Evolutionary conservation across 2,888 invertebrate genomes (phyloP).

Genomic region (Tholera decimalis): DNA sequence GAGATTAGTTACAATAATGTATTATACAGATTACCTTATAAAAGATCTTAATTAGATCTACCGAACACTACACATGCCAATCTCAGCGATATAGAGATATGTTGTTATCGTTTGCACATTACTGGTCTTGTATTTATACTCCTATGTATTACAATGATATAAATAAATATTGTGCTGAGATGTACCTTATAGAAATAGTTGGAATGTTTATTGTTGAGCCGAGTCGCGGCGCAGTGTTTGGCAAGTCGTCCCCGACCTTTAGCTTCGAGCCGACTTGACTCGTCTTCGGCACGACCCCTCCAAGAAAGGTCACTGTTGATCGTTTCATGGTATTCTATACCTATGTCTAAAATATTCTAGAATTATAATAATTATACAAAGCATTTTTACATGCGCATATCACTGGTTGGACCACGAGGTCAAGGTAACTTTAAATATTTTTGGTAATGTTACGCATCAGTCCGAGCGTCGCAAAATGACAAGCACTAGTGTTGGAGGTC

Average conservation of each 20-base stretch:
- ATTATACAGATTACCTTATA: conserved; percentile 66
- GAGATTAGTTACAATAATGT: conserved; percentile 77
- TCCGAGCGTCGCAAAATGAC: conserved; percentile 76
- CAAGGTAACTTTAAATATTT: conserved; percentile 89
- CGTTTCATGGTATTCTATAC: conserved; percentile 55
- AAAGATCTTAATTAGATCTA: conserved; percentile 56
- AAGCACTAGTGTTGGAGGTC: conserved; percentile 75
- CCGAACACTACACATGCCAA: conserved; percentile 46
- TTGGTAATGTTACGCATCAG: conserved; percentile 88
- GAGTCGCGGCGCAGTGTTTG: conserved; percentile 80
- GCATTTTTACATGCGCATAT: conserved; percentile 87
- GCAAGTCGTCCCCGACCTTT: conserved; percentile 88
- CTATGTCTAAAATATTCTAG: conserved; percentile 62
- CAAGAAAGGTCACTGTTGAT: conserved; percentile 75
- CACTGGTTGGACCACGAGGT: conserved; percentile 85
- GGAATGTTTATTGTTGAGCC: conserved; percentile 85
- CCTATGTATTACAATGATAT: conserved; percentile 60
- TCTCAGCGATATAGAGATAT: conserved; percentile 47
- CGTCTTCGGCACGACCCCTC: conserved; percentile 80
- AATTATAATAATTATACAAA: conserved; percentile 80
- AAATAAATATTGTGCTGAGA: conserved; percentile 78
- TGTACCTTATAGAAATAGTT: conserved; percentile 77
- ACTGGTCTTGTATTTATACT: conserved; percentile 42
- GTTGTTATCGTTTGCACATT: conserved; percentile 47
- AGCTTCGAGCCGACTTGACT: conserved; percentile 72